These are phyloP conservation scores for Enteromius mattozi DNA, from an alignment of 2,797 vertebrate species.

Conservation along the genomic window DNA sequence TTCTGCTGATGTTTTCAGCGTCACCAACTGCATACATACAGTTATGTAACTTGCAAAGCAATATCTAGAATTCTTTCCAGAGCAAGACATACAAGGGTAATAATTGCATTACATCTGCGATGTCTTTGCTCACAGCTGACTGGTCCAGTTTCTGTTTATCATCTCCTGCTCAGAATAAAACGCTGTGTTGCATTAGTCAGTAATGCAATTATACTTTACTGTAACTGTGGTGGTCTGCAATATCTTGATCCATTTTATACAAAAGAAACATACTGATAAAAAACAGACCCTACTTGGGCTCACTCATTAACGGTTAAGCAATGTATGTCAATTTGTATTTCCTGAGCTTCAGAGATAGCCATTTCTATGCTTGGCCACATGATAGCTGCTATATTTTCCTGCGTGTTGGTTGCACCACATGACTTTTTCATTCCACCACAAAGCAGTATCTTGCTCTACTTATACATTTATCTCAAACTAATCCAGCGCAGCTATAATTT, in stretches of 20 bases:
- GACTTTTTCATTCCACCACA: neutral
- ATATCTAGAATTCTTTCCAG: neutral
- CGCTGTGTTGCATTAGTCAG: neutral
- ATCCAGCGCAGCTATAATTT: neutral
- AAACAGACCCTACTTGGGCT: neutral
- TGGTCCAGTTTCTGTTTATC: neutral
- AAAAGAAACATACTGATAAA: neutral
- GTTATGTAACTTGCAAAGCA: neutral
- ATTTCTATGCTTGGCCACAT: neutral
- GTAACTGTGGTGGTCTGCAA: neutral
- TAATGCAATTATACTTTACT: neutral
- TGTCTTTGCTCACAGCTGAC: neutral
- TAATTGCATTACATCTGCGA: neutral
- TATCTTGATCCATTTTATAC: neutral
- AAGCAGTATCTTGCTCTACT: neutral
- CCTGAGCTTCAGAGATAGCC: neutral
- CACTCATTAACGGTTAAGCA: neutral
- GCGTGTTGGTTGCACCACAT: neutral
- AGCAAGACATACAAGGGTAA: neutral
- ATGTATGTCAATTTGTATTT: neutral
- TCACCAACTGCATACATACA: neutral
- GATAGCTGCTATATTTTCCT: neutral
- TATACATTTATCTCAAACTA: neutral
- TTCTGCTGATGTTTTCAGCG: neutral
- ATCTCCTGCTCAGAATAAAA: neutral